Conservation (phyloP, 2,113 vertebrate genomes). For the Gnathonemus echidnorhynchus region DNA sequence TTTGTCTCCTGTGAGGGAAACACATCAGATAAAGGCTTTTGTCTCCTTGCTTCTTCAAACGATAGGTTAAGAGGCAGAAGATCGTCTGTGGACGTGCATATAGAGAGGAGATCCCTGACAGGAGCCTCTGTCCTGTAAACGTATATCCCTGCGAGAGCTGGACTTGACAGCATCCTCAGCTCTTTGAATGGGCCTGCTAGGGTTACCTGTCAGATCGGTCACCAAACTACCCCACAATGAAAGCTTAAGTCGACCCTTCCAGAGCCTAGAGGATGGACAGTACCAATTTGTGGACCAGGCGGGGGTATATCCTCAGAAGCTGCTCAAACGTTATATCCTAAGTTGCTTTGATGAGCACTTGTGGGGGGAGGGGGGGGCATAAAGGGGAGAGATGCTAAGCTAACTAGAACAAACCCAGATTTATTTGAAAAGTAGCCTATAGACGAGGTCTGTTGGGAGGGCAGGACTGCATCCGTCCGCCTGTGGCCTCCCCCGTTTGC, state of each 20-base stretch:
- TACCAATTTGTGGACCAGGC: background rate
- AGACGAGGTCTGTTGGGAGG: background rate
- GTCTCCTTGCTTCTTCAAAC: background rate
- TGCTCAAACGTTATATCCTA: background rate
- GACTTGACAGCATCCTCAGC: background rate
- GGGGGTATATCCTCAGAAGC: background rate
- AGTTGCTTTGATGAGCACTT: background rate
- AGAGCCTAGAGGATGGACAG: background rate
- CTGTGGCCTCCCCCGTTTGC: background rate
- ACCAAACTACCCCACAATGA: background rate
- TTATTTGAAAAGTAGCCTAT: background rate
- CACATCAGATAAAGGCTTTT: background rate
- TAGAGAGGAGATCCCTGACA: background rate
- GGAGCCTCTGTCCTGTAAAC: background rate
- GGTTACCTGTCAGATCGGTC: background rate
- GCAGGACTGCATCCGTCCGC: background rate
- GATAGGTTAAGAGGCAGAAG: background rate
- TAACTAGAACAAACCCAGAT: background rate
- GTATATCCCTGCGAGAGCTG: background rate
- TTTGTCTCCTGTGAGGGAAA: background rate
- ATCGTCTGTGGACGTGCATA: background rate
- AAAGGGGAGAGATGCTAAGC: background rate
- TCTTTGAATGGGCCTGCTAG: slow-evolving; percentile 1
- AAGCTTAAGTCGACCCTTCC: background rate
- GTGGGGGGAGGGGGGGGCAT: background rate